A percentile compares a stretch with the other conserved stretches of the same genome.
Evolutionary conservation across 2,888 invertebrate genomes (phyloP).

Genomic region (Eurois occulta): DNA sequence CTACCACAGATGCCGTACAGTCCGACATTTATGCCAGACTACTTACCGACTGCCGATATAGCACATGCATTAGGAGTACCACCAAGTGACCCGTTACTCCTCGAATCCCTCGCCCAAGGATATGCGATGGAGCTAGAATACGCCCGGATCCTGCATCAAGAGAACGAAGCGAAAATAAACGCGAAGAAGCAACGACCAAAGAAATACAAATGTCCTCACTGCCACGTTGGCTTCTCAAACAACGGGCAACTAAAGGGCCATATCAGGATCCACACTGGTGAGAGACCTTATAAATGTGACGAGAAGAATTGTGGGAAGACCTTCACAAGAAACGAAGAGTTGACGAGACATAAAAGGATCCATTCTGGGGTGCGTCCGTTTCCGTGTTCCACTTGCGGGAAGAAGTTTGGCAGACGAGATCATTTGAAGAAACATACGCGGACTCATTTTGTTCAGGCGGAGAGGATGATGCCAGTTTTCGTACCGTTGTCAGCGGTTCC

Average conservation of each 20-base stretch:
- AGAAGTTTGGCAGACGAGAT: constrained; percentile 98
- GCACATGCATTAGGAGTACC: constrained; percentile 87
- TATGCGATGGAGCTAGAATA: constrained; percentile 93
- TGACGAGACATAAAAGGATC: constrained; percentile 97
- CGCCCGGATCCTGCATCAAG: constrained; percentile 92
- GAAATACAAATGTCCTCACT: constrained; percentile 97
- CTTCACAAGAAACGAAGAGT: constrained; percentile 97
- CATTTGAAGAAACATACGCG: constrained; percentile 98
- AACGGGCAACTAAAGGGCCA: constrained; percentile 98
- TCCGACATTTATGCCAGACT: constrained; percentile 80
- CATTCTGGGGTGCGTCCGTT: constrained; percentile 97
- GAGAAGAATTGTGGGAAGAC: constrained; percentile 96
- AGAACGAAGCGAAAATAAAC: constrained; percentile 93
- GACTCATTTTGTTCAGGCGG: constrained; percentile 93
- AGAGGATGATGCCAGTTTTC: constrained; percentile 91
- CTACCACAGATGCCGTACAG: constrained; percentile 70
- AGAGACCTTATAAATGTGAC: constrained; percentile 96
- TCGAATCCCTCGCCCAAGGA: constrained; percentile 88
- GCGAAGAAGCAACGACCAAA: constrained; percentile 95
- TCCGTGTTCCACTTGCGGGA: constrained; percentile 96
- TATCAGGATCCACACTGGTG: constrained; percentile 97
- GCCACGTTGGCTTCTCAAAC: constrained; percentile 97
- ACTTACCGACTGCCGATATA: constrained; percentile 83
- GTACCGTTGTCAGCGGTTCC: constrained; percentile 90
- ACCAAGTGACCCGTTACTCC: constrained; percentile 86